These are phyloP conservation scores for Ernsta delagoae DNA, from an alignment of 2,888 invertebrate species.

Conservation along the genomic window DNA sequence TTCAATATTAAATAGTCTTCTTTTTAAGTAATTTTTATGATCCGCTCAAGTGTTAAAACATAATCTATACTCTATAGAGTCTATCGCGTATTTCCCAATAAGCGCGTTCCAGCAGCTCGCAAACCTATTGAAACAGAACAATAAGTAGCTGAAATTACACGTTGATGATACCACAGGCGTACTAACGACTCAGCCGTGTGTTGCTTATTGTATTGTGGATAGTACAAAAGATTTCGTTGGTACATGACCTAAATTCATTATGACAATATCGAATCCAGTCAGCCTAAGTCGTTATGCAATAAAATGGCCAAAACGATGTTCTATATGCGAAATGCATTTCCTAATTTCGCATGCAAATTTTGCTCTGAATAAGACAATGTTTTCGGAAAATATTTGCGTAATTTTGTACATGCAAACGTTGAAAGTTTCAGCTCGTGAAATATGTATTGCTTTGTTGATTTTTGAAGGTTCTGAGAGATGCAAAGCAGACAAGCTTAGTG, in stretches of 20 bases:
- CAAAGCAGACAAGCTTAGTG: not conserved
- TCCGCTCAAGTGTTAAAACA: too few relatives aligned
- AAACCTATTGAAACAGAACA: constrained; percentile 3
- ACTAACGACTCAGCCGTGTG: constrained; percentile 35
- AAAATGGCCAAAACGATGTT: not conserved
- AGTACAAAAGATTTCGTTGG: constrained; percentile 53
- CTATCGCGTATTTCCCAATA: not conserved
- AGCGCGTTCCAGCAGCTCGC: not conserved
- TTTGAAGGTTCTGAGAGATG: not conserved
- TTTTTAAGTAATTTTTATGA: too few relatives aligned
- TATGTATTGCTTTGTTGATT: not conserved
- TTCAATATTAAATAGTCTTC: too few relatives aligned
- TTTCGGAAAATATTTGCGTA: constrained; percentile 5
- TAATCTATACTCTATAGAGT: too few relatives aligned
- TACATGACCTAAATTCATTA: constrained; percentile 39
- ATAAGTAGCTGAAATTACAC: constrained; percentile 1
- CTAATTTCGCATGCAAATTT: constrained; percentile 6
- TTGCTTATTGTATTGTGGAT: constrained; percentile 51
- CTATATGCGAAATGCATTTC: not conserved
- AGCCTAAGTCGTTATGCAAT: constrained; percentile 43
- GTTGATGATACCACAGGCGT: not conserved
- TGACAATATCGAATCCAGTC: constrained; percentile 49
- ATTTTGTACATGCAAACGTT: not conserved
- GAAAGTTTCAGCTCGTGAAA: not conserved
- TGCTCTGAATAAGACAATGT: not conserved